Evolutionary conservation across 2,113 vertebrate species (phyloP).

Genomic region (Plectropomus leopardus): DNA sequence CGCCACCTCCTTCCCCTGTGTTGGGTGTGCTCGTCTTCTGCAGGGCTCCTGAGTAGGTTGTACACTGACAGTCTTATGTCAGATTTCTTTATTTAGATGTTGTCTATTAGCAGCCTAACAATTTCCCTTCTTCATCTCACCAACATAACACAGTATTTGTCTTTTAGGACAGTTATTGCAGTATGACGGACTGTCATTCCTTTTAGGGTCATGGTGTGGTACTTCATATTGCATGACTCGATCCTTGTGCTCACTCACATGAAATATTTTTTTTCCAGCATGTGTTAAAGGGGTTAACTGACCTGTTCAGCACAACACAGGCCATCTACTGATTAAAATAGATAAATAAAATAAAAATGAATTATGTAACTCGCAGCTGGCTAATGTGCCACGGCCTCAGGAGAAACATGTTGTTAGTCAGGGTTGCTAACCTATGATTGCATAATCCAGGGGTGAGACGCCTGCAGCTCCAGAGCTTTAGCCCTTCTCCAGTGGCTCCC

Average conservation of each 20-base stretch:
- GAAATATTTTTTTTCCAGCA: no score
- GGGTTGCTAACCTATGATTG: neutral
- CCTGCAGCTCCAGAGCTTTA: no score
- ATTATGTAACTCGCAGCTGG: no score
- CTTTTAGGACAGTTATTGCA: neutral
- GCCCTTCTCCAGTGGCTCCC: no score
- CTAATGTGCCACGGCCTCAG: neutral
- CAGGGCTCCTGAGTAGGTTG: slow-evolving; percentile 10
- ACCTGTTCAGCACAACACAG: no score
- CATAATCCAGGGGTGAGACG: no score
- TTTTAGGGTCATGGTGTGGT: neutral
- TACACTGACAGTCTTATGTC: slow-evolving; percentile 24
- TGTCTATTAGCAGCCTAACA: neutral
- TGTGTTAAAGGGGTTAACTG: no score
- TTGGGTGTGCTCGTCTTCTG: neutral
- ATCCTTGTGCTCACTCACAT: no score
- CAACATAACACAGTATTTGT: neutral
- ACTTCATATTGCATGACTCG: neutral
- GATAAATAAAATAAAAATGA: no score
- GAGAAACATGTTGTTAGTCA: neutral
- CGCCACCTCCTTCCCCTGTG: slow-evolving; percentile 1
- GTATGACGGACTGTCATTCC: neutral
- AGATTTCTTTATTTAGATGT: slow-evolving; percentile 20
- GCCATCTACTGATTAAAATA: no score
- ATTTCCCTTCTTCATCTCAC: neutral